phyloP scores from a whole-genome alignment of 2,113 vertebrate species.

The Melanerpes aurifrons region DNA sequence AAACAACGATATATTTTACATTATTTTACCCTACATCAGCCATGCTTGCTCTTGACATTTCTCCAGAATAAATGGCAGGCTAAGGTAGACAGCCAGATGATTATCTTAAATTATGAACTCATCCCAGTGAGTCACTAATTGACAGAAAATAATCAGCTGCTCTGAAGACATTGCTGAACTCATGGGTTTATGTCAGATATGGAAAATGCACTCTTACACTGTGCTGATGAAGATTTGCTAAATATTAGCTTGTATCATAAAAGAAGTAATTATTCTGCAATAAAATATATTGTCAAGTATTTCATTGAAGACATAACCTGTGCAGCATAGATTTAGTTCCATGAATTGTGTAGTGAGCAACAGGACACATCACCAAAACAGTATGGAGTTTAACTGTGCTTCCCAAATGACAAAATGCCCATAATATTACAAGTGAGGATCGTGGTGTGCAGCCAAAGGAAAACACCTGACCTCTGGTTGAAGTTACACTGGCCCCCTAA shows the following conservation, averaged over 20 bases:
- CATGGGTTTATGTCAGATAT: not conserved
- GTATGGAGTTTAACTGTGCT: not conserved
- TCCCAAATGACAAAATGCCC: not conserved
- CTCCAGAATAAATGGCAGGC: not conserved
- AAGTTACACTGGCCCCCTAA: not conserved
- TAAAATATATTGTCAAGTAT: not conserved
- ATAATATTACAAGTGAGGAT: not conserved
- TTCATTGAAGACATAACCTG: not conserved
- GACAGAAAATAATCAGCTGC: not conserved
- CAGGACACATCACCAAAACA: not conserved
- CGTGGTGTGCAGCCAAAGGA: not conserved
- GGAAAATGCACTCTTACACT: not conserved
- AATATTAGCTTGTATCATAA: not conserved
- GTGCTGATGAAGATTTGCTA: not conserved
- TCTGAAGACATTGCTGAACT: not conserved
- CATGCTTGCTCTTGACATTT: not conserved
- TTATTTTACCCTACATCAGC: not conserved
- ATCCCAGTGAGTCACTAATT: not conserved
- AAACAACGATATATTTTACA: not conserved
- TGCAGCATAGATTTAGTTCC: not conserved
- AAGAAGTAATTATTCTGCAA: not conserved
- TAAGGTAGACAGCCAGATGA: not conserved
- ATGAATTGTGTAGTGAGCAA: not conserved
- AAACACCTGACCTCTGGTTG: not conserved
- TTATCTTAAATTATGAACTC: conserved; percentile 19